phyloP scores from a whole-genome alignment of 2,113 vertebrate genomes.

The Thymallus thymallus region DNA sequence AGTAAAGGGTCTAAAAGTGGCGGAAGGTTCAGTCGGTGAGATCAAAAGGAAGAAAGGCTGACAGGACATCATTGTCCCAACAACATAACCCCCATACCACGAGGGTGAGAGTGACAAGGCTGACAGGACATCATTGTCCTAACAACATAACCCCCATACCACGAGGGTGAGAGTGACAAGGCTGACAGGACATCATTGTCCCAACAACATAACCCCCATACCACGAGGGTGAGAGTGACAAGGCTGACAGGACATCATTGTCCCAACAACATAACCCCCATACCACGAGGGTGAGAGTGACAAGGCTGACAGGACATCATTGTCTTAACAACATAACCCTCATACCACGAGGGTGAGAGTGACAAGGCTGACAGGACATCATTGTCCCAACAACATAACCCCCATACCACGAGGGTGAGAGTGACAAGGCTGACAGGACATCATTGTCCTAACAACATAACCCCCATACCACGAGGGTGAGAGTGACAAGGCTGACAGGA shows the following conservation, averaged over 20 bases:
- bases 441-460: no score
- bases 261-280: conserved; percentile 19
- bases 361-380: no score
- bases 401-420: no score
- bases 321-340: no score
- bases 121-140: conserved; percentile 13
- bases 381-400: no score
- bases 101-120: conserved; percentile 10
- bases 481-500: no score
- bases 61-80: conserved; percentile 25
- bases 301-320: neutral
- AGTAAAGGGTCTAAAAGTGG: no score
- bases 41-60: neutral
- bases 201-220: conserved; percentile 23
- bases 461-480: no score
- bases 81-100: conserved; percentile 20
- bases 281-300: conserved; percentile 16
- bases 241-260: conserved; percentile 10
- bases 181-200: conserved; percentile 13
- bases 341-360: no score
- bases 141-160: conserved; percentile 21
- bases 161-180: conserved; percentile 10
- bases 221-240: conserved; percentile 11
- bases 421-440: no score
- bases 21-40: neutral